Base-by-base conservation (phyloP, 2,113 vertebrate species). In the Fregata magnificens region DNA sequence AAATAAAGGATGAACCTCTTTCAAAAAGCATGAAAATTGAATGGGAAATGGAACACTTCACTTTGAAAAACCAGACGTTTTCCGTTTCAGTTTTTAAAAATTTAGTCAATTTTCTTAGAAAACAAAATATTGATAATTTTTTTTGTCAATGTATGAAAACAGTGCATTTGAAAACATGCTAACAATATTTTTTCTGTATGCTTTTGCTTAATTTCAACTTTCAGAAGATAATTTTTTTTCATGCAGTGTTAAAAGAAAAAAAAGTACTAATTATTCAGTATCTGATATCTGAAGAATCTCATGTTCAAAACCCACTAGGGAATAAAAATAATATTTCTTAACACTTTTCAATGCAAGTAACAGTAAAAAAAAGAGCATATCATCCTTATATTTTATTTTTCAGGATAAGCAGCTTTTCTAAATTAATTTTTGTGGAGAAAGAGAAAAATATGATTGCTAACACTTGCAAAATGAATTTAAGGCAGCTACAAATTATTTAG, bases 401-500 rank as follows among this genome's bases (percentile, higher is more conserved):
- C 56, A 84, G 55, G 66, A 79, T 40, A 86, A 90, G 14, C 22
- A 70, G 58, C 12, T 90, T 93, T 94, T 70, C 53, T 67, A 52
- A 92, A 90, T 50, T 82, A 7, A n/a, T 72, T 77, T 96, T 90
- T 38, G 42, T 66, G 22, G 76, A 88, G 45, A 93, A 80, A 86
- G 15, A 70, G 5, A 87, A 42, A 42, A 42, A 42, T 42, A 65
- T 13, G 52, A 83, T 42, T 87, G 53, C 38, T 53, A 91, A 87
- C 70, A 96, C 56, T 63, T 45, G 25, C 52, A 69, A 88, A 94
- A 94, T 49, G 25, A 89, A 91, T 74, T 95, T 84, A 76, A 69
- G 52, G 50, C 63, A 93, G 77, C 42, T 88, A 63, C 76, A 84
- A 92, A 69, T 89, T 91, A 89, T 81, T 88, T 86, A 90, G 82